phyloP scores from a whole-genome alignment of 1,140 invertebrate species.

The Marisa cornuarietis region DNA sequence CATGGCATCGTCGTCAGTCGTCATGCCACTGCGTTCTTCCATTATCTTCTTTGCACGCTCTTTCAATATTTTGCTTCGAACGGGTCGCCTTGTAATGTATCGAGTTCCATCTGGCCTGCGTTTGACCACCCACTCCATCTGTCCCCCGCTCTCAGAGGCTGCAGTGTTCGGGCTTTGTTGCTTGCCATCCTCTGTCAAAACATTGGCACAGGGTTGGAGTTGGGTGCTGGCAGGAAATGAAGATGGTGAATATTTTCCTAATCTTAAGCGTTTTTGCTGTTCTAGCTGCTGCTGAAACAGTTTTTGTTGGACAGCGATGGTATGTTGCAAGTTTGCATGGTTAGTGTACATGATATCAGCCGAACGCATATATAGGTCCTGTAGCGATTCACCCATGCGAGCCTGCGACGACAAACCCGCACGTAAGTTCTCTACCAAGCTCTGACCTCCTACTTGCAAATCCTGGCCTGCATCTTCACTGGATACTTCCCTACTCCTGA shows the following conservation, averaged over 20 bases:
- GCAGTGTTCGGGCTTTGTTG: constrained; percentile 34
- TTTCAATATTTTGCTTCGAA: constrained; percentile 76
- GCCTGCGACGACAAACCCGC: constrained; percentile 35
- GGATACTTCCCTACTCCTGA: constrained; percentile 41
- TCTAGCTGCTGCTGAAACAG: constrained; percentile 71
- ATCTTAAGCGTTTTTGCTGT: constrained; percentile 41
- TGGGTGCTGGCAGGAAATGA: constrained; percentile 21
- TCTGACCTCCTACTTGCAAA: constrained; percentile 21
- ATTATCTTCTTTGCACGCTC: constrained; percentile 77
- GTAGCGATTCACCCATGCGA: constrained; percentile 56
- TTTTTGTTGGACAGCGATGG: constrained; percentile 78
- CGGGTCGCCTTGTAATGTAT: constrained; percentile 80
- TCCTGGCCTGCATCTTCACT: constrained; percentile 49
- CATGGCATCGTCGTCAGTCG: constrained; percentile 84
- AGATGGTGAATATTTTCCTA: constrained; percentile 38
- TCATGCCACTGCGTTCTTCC: constrained; percentile 77
- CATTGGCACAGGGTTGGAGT: constrained; percentile 25
- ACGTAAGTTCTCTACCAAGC: constrained; percentile 33
- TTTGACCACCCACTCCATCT: constrained; percentile 85
- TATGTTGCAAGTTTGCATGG: constrained; percentile 77
- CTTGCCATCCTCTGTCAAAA: constrained; percentile 26
- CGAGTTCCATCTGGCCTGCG: constrained; percentile 80
- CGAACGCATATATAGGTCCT: constrained; percentile 62
- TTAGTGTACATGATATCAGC: constrained; percentile 77
- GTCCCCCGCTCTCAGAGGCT: constrained; percentile 49